Conservation (phyloP, 2,797 vertebrate genomes). For the Acrossocheilus wenchowensis region DNA sequence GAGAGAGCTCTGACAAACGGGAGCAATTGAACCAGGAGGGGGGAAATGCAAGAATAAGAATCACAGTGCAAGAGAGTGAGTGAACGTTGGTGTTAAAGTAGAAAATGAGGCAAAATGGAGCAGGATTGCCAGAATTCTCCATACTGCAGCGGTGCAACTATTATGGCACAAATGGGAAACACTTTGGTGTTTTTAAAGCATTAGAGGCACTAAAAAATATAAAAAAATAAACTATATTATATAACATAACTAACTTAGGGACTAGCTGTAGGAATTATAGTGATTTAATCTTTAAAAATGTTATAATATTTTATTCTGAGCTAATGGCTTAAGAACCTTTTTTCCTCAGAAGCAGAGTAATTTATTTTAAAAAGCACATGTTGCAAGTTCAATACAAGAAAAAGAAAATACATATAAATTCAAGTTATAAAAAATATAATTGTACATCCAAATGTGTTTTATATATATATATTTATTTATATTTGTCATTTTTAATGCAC, state of each 20-base stretch:
- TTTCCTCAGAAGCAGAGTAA: neutral
- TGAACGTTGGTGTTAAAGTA: conserved; percentile 1
- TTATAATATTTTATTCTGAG: no score
- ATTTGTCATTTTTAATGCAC: neutral
- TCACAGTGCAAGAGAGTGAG: neutral
- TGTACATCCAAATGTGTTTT: no score
- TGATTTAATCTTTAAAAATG: neutral
- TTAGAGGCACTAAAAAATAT: neutral
- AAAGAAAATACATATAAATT: neutral
- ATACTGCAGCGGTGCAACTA: neutral
- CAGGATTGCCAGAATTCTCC: neutral
- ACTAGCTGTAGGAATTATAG: neutral
- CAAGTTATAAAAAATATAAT: no score
- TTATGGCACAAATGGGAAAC: conserved; percentile 3
- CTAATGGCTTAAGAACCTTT: neutral
- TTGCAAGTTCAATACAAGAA: neutral
- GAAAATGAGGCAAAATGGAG: neutral
- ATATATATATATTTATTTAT: no score
- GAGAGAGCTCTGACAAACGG: conserved; percentile 20
- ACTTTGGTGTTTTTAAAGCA: neutral
- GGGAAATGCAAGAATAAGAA: conserved; percentile 29
- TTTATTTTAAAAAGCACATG: neutral
- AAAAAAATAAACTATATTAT: neutral
- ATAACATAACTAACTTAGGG: neutral
- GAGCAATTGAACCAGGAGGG: conserved; percentile 8